phyloP scores from a whole-genome alignment of 2,113 vertebrate genomes.

The Cricetomys ansorgei region DNA sequence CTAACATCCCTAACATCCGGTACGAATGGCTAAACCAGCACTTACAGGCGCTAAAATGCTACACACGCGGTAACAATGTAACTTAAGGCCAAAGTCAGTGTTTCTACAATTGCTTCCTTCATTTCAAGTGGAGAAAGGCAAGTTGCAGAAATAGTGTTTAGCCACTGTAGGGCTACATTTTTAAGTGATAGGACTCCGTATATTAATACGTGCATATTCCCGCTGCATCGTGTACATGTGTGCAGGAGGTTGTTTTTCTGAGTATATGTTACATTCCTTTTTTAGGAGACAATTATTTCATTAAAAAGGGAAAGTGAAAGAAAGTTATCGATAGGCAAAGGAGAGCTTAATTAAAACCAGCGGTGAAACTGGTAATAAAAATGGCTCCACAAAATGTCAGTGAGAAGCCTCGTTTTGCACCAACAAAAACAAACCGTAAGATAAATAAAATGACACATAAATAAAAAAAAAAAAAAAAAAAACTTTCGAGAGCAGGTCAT shows the following conservation, averaged over 20 bases:
- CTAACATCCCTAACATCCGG: background rate
- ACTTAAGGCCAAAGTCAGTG: background rate
- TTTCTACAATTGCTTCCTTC: background rate
- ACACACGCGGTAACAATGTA: background rate
- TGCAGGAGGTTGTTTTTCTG: background rate
- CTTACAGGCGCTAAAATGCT: background rate
- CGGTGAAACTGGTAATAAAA: slow-evolving; percentile 29
- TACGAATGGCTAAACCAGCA: background rate
- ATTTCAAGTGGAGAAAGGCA: background rate
- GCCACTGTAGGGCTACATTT: background rate
- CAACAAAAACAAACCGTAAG: background rate
- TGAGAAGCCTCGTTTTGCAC: background rate
- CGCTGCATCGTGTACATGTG: background rate
- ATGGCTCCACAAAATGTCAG: background rate
- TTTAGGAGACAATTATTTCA: background rate
- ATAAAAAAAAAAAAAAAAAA: background rate
- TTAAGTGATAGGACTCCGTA: background rate
- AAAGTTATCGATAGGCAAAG: slow-evolving; percentile 1
- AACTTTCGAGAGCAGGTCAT: background rate
- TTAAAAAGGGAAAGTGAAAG: background rate
- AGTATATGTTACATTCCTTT: background rate
- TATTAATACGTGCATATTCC: background rate
- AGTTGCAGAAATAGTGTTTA: background rate
- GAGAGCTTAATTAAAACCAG: slow-evolving; percentile 37
- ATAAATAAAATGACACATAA: slow-evolving; percentile 5